These are phyloP conservation scores for Cephus sareptanus DNA, from an alignment of 2,888 invertebrate species.

Conservation along the genomic window DNA sequence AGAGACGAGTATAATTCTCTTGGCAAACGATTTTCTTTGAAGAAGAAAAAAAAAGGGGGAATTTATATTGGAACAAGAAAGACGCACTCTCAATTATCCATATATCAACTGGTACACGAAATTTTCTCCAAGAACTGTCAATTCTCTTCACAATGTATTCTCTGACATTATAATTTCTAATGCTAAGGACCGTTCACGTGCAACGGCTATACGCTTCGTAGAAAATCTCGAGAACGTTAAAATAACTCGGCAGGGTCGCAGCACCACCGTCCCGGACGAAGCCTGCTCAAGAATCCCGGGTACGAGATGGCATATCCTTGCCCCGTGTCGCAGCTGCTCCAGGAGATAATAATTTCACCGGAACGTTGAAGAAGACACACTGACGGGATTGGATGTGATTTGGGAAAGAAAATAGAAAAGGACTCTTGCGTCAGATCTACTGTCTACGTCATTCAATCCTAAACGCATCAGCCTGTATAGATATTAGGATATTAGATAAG, in stretches of 20 bases:
- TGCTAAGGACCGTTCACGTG: neutral
- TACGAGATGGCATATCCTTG: constrained; percentile 9
- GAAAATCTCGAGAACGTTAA: constrained; percentile 10
- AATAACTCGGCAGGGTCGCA: constrained; percentile 22
- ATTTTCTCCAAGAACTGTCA: neutral
- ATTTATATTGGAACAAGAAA: neutral
- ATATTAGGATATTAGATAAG: neutral
- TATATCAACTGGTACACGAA: neutral
- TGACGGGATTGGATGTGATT: neutral
- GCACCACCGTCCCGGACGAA: constrained; percentile 13
- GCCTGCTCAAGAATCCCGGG: constrained; percentile 32
- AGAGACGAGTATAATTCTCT: neutral
- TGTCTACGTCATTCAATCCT: neutral
- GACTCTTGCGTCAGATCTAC: neutral
- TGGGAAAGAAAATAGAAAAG: neutral
- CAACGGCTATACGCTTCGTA: neutral
- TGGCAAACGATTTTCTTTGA: neutral
- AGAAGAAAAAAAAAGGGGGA: neutral
- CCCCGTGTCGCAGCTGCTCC: neutral
- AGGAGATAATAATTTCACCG: neutral
- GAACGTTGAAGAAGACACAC: too few species aligned
- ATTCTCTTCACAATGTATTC: neutral
- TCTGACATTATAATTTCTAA: neutral
- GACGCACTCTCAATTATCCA: neutral
- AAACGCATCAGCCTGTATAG: neutral